Evolutionary conservation across 1,140 invertebrate genomes (phyloP).

Genomic region (Samia ricini): DNA sequence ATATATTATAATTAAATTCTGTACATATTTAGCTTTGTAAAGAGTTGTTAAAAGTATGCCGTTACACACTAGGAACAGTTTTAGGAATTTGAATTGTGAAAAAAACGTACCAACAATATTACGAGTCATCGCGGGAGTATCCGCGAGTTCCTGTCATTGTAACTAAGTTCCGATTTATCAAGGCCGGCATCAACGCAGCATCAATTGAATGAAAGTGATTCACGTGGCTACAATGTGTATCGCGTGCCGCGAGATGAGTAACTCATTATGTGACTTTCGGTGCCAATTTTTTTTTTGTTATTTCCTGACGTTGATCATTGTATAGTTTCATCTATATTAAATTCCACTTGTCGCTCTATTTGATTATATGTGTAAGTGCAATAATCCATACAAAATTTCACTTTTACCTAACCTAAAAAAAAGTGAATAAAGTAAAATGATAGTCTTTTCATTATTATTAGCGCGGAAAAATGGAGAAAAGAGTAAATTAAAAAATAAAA

Average conservation of each 20-base stretch:
- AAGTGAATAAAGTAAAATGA: too few relatives aligned
- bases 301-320: neutral
- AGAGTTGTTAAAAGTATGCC: neutral
- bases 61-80: neutral
- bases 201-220: constrained; percentile 38
- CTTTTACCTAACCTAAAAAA: too few relatives aligned
- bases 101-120: neutral
- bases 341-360: too few relatives aligned
- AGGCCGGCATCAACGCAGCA: constrained; percentile 15
- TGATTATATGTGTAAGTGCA: too few relatives aligned
- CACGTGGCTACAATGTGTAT: constrained; percentile 24
- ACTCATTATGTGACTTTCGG: constrained; percentile 18
- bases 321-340: too few relatives aligned
- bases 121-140: neutral
- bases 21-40: neutral
- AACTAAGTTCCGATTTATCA: constrained; percentile 26
- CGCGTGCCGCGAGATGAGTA: constrained; percentile 34
- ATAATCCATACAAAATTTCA: too few relatives aligned
- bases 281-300: neutral
- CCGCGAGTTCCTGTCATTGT: constrained; percentile 12
- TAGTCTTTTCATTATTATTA: too few relatives aligned
- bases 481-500: too few relatives aligned
- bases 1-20: neutral
- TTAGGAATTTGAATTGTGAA: neutral
- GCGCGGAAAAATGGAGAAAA: too few relatives aligned